A percentile compares a stretch with the other conserved stretches of the same genome.
phyloP scores from a whole-genome alignment of 2,113 vertebrate species.

The Cathartes aura region DNA sequence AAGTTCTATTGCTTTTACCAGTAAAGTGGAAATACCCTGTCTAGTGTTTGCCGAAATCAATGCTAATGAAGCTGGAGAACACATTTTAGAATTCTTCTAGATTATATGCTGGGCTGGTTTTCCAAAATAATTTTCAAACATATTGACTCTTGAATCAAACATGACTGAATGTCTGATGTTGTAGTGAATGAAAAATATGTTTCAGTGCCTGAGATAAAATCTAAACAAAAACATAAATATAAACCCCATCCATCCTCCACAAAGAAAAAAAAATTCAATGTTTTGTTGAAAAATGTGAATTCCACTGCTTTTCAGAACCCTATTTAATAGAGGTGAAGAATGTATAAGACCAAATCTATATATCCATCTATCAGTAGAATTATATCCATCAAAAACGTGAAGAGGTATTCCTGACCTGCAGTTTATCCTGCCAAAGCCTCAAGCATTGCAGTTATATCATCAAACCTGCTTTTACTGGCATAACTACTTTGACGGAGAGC shows the following conservation, averaged over 20 bases:
- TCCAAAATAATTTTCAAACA: conserved; percentile 1
- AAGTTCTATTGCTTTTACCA: neutral
- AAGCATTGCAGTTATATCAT: neutral
- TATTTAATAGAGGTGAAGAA: neutral
- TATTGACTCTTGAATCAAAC: neutral
- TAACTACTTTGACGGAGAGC: neutral
- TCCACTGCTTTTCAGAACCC: neutral
- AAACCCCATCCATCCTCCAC: neutral
- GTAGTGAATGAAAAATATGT: neutral
- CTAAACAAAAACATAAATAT: neutral
- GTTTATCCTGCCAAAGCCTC: neutral
- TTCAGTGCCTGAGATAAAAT: neutral
- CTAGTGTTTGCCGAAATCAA: neutral
- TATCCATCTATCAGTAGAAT: neutral
- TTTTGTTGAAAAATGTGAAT: neutral
- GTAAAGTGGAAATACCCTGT: neutral
- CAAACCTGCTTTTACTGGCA: neutral
- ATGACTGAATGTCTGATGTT: neutral
- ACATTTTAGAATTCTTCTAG: neutral
- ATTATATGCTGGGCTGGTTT: neutral
- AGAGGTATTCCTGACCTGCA: neutral
- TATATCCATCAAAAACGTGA: neutral
- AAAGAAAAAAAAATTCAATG: neutral
- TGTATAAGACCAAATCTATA: neutral
- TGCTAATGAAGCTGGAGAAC: neutral